Conservation (phyloP, 2,888 invertebrate genomes). For the Sceliomorpha sp. region DNA sequence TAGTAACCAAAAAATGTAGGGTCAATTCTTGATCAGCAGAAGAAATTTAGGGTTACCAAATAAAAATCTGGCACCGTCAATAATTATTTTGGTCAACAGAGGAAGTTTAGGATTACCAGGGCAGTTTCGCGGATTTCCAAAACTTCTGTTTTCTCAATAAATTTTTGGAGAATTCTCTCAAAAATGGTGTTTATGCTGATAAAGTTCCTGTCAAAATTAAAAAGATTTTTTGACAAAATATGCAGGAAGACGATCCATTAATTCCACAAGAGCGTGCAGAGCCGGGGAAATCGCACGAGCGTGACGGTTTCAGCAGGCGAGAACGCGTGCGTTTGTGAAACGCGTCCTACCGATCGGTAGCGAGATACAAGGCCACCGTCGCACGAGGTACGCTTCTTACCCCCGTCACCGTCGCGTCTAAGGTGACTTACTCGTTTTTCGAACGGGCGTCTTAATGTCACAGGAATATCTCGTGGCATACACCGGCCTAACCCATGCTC, state of each 20-base stretch:
- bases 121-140: no score
- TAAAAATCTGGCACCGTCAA: no score
- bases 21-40: no score
- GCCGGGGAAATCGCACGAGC: slow-evolving; percentile 56
- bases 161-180: no score
- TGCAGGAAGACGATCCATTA: slow-evolving; percentile 55
- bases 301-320: slow-evolving; percentile 58
- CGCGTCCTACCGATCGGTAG: slow-evolving; percentile 62
- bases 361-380: slow-evolving; percentile 70
- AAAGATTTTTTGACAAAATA: slow-evolving; percentile 7
- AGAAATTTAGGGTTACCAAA: no score
- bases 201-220: no score
- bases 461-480: slow-evolving; percentile 41
- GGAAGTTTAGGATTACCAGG: no score
- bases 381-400: slow-evolving; percentile 57
- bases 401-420: slow-evolving; percentile 43
- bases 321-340: slow-evolving; percentile 60
- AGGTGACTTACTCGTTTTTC: slow-evolving; percentile 56
- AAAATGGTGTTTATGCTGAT: no score
- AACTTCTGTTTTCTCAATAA: no score
- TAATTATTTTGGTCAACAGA: no score
- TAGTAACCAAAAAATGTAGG: no score
- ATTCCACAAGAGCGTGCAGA: slow-evolving; percentile 44
- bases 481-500: slow-evolving; percentile 10
- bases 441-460: slow-evolving; percentile 58